Base-by-base conservation (phyloP, 2,888 invertebrate genomes). In the Pandemis corylana region DNA sequence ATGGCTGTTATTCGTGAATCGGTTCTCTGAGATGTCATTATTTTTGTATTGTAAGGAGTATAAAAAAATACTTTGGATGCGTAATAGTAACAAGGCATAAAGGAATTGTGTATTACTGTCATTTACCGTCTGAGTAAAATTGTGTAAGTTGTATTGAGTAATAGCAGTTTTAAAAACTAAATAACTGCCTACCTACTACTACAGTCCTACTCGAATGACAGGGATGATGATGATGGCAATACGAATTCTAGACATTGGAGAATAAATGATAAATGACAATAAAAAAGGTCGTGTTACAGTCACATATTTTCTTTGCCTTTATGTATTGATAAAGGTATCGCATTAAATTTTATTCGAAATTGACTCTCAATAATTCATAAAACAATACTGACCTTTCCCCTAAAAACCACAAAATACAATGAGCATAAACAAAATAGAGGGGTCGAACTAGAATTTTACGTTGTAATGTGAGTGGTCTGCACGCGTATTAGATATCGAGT, bases 381-480 rank as follows among this genome's bases (percentile, higher is more conserved):
- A 79, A 81, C 77, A 77, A 80, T 76, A 81, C 77, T 80, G 82
- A 79, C 81, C 82, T 65, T 77, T 73, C 71, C 72, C 70, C 69
- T 44, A 36, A 68, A 66, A 71, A 75, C 76, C 79, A 77, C 81
- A 80, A 82, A 81, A 85, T 84, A 83, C 83, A 81, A 85, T 83
- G 82, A 84, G 80, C 79, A 81, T 83, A 84, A 85, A 85, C 84
- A 84, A 85, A 80, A 77, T 80, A 81, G 82, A 80, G 80, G 78
- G 78, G 51, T 79, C 68, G 77, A 76, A 80, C 81, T 83, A 83
- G 88, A 89, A 85, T 86, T 89, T 85, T 84, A 84, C 84, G 82
- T 81, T 77, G 89, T 91, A 92, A 92, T 90, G 88, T 87, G 85
- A 88, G 85, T 84, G 83, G 75, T 75, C 75, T 67, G 67, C 62